phyloP scores from a whole-genome alignment of 2,113 vertebrate species.

The Oryzias javanicus region DNA sequence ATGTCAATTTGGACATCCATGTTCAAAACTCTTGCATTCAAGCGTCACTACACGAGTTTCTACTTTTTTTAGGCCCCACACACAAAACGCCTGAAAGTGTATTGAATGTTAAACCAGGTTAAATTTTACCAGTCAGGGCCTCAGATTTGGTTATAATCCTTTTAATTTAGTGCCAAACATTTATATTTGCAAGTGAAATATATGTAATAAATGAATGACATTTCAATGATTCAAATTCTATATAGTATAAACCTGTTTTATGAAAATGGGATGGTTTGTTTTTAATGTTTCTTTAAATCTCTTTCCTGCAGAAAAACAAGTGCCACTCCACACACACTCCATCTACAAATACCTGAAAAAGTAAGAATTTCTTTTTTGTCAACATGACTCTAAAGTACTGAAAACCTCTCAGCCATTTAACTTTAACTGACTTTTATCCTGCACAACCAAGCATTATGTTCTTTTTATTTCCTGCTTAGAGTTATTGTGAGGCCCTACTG shows the following conservation, averaged over 20 bases:
- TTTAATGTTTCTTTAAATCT: neutral
- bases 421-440: neutral
- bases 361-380: conserved; percentile 34
- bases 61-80: too few species aligned
- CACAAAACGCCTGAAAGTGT: too few species aligned
- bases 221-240: neutral
- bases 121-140: too few species aligned
- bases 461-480: conserved; percentile 25
- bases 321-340: conserved; percentile 69
- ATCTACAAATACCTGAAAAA: conserved; percentile 58
- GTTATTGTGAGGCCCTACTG: conserved; percentile 38
- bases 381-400: neutral
- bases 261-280: neutral
- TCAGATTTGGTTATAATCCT: too few species aligned
- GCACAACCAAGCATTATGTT: neutral
- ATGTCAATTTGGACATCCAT: too few species aligned
- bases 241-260: neutral
- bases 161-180: too few species aligned
- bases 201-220: too few species aligned
- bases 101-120: too few species aligned
- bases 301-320: conserved; percentile 72
- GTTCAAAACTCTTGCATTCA: too few species aligned
- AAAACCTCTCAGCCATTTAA: neutral
- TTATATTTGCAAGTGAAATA: too few species aligned
- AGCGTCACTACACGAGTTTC: too few species aligned